Conservation (phyloP, 2,888 invertebrate genomes). For the Troilus luridus region DNA sequence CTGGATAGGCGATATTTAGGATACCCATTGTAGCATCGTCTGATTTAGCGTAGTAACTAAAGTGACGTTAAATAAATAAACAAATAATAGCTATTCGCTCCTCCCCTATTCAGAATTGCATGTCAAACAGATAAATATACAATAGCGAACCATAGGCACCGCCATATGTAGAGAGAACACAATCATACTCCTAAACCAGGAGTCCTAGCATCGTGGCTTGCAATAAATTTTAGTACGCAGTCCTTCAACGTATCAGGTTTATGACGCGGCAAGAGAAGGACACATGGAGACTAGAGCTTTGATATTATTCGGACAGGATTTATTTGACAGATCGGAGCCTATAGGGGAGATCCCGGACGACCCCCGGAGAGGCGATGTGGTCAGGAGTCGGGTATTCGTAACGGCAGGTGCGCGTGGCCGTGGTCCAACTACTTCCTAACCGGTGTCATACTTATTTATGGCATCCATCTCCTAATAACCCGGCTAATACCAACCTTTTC, state of each 20-base stretch:
- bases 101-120: too few species aligned
- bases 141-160: too few species aligned
- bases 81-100: too few species aligned
- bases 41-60: too few species aligned
- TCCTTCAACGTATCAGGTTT: slow-evolving; percentile 31
- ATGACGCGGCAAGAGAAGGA: background rate
- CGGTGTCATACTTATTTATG: slow-evolving; percentile 3
- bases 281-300: background rate
- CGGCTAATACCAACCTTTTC: background rate
- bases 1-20: too few species aligned
- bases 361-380: background rate
- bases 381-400: background rate
- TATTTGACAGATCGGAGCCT: background rate
- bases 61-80: too few species aligned
- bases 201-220: too few species aligned
- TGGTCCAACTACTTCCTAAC: background rate
- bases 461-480: background rate
- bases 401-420: background rate
- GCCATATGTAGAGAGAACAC: too few species aligned
- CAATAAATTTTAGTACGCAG: slow-evolving; percentile 21
- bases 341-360: background rate
- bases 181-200: too few species aligned
- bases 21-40: too few species aligned
- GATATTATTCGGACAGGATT: background rate
- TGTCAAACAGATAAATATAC: too few species aligned